Percentiles rank a stretch among this genome's conserved stretches.
phyloP scores from a whole-genome alignment of 2,113 vertebrate species.

The Macaca nemestrina region DNA sequence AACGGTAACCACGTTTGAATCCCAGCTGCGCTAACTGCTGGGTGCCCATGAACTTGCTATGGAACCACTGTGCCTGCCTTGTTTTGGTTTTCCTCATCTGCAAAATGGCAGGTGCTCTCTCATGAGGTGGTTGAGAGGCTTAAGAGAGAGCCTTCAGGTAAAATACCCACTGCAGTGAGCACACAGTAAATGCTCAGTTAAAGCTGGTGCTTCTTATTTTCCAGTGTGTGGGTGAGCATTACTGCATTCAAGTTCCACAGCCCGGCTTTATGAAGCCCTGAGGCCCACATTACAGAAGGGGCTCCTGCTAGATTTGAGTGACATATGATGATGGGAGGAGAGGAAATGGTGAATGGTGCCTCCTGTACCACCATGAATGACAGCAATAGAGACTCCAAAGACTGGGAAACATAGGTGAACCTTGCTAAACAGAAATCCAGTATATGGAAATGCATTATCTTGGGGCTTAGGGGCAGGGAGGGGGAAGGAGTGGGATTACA shows the following conservation, averaged over 20 bases:
- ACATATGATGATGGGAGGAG: neutral
- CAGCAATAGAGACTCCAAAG: neutral
- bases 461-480: neutral
- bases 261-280: neutral
- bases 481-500: neutral
- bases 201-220: neutral
- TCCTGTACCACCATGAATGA: neutral
- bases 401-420: neutral
- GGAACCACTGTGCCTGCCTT: neutral
- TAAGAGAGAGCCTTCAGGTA: neutral
- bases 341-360: neutral
- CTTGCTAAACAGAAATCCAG: neutral
- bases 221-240: neutral
- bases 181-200: too few species aligned
- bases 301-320: neutral
- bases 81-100: neutral
- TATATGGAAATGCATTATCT: neutral
- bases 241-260: neutral
- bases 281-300: neutral
- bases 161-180: neutral
- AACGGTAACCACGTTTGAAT: neutral
- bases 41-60: neutral
- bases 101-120: neutral
- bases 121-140: accelerated
- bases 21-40: neutral